These are phyloP conservation scores for Macroglossus sobrinus DNA, from an alignment of 2,113 vertebrate genomes.

Conservation along the genomic window DNA sequence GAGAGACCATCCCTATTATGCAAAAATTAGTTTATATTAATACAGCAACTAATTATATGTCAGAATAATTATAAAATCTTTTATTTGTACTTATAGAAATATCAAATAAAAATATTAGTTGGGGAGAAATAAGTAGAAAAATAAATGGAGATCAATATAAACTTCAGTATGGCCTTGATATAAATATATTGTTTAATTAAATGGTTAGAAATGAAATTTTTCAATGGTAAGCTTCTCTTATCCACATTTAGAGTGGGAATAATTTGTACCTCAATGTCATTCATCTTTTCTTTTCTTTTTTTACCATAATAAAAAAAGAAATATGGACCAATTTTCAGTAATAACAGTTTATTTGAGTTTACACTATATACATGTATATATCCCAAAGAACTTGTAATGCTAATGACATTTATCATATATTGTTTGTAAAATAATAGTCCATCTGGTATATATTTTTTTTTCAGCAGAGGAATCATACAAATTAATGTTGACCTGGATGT, in stretches of 20 bases:
- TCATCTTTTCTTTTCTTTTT: background rate
- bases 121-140: background rate
- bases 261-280: background rate
- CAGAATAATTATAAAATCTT: background rate
- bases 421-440: constrained; percentile 40
- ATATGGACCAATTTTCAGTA: background rate
- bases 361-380: background rate
- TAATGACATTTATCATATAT: constrained; percentile 32
- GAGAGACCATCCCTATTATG: background rate
- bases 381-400: background rate
- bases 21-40: background rate
- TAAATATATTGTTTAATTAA: background rate
- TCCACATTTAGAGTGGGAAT: background rate
- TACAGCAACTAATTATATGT: background rate
- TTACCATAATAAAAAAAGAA: background rate
- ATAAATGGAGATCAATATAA: background rate
- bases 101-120: background rate
- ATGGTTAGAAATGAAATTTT: background rate
- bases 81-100: background rate
- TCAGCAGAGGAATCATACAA: constrained; percentile 39
- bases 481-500: constrained; percentile 30
- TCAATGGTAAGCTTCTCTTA: background rate
- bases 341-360: background rate
- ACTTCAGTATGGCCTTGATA: background rate
- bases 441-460: constrained; percentile 24